phyloP scores from a whole-genome alignment of 2,113 vertebrate species.

The Arvicanthis niloticus region DNA sequence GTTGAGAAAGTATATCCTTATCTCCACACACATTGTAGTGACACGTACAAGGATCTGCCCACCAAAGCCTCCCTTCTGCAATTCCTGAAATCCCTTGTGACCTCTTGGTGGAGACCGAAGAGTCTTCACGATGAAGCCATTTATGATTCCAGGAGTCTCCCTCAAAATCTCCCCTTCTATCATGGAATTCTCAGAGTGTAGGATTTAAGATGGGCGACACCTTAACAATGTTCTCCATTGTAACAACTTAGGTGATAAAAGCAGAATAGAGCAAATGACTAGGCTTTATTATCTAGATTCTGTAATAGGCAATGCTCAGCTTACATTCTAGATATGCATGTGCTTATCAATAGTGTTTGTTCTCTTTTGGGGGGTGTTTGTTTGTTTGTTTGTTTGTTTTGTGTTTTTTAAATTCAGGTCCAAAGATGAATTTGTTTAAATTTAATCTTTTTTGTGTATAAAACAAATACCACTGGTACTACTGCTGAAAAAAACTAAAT shows the following conservation, averaged over 20 bases:
- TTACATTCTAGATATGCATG: not conserved
- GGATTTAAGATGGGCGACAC: not conserved
- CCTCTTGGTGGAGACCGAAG: not conserved
- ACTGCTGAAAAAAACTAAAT: not conserved
- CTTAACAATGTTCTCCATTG: not conserved
- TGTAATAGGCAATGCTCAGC: not conserved
- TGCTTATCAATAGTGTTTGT: not conserved
- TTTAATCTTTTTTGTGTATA: slow-evolving; percentile 56
- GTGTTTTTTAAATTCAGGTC: not conserved
- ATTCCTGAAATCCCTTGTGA: not conserved
- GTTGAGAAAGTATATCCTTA: not conserved
- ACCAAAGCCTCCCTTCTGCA: not conserved
- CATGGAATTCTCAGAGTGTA: not conserved
- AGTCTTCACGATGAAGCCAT: not conserved
- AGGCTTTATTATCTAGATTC: not conserved
- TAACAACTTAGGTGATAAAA: not conserved
- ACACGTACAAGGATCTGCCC: not conserved
- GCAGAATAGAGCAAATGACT: not conserved
- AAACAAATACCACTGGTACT: not conserved
- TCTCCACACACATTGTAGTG: not conserved
- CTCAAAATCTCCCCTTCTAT: slow-evolving; percentile 9
- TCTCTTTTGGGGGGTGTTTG: not conserved
- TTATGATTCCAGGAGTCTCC: not conserved
- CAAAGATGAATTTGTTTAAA: slow-evolving; percentile 41
- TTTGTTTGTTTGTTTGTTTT: not conserved